Conservation (phyloP, 1,140 invertebrate species). For the Drosophila equinoxialis region DNA sequence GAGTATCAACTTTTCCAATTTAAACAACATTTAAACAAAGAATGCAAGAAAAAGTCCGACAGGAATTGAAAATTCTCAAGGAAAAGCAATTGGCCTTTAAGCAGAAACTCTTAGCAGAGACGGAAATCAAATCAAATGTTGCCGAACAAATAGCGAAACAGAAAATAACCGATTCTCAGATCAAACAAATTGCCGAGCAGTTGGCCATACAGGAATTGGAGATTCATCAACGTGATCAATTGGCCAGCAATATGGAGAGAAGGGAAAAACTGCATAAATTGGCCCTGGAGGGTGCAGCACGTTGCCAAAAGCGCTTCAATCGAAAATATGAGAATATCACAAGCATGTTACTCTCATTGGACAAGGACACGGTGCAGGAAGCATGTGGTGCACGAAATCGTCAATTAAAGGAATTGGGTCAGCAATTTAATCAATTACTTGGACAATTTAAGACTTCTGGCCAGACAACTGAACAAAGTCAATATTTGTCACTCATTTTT, state of each 20-base stretch:
- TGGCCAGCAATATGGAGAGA: slow-evolving; percentile 37
- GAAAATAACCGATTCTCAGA: slow-evolving; percentile 24
- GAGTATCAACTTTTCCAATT: slow-evolving; percentile 55
- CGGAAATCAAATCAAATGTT: slow-evolving; percentile 1
- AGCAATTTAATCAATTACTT: slow-evolving; percentile 66
- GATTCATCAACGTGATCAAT: slow-evolving; percentile 47
- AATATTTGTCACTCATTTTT: slow-evolving; percentile 50
- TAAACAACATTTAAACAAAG: slow-evolving; percentile 48
- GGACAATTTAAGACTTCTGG: slow-evolving; percentile 45
- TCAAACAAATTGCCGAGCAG: slow-evolving; percentile 56
- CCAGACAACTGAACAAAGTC: slow-evolving; percentile 34
- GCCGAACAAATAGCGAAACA: slow-evolving; percentile 20
- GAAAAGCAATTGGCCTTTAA: slow-evolving; percentile 44
- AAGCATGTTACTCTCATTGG: slow-evolving; percentile 57
- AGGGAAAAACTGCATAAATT: slow-evolving; percentile 64
- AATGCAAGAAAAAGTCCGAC: slow-evolving; percentile 55
- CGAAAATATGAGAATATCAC: slow-evolving; percentile 62
- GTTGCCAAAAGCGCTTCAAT: slow-evolving; percentile 64
- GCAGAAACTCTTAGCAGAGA: background rate
- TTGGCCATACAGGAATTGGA: slow-evolving; percentile 54
- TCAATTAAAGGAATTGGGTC: slow-evolving; percentile 63
- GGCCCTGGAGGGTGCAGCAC: slow-evolving; percentile 59
- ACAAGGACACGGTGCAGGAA: slow-evolving; percentile 57
- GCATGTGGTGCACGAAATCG: slow-evolving; percentile 57
- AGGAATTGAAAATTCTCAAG: slow-evolving; percentile 53